Evolutionary conservation across 2,113 vertebrate genomes (phyloP).

Genomic region (Eubucco bourcierii): DNA sequence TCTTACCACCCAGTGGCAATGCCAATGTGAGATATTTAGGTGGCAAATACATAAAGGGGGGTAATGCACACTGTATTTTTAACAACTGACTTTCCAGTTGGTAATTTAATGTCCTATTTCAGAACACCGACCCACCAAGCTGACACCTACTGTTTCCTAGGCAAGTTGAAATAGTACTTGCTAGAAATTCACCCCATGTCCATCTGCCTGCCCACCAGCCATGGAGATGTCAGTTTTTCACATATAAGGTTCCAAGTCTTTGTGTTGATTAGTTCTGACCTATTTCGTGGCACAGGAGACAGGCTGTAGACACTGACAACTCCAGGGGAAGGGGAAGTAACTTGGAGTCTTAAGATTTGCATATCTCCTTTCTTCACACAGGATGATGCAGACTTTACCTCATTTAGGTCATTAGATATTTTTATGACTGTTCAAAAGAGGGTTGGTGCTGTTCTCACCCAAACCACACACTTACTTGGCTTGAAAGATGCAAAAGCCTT

Average conservation of each 20-base stretch:
- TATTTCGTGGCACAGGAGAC: neutral
- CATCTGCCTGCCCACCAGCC: neutral
- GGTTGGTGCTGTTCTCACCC: neutral
- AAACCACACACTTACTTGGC: too few species aligned
- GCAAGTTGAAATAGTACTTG: neutral
- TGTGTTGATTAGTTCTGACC: neutral
- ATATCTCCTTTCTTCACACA: neutral
- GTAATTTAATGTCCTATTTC: neutral
- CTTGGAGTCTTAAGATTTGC: neutral
- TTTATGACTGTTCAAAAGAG: neutral
- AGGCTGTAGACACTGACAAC: neutral
- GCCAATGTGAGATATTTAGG: too few species aligned
- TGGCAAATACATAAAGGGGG: neutral
- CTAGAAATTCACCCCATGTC: rapidly evolving
- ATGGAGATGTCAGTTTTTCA: neutral
- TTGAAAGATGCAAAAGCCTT: neutral
- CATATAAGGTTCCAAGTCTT: neutral
- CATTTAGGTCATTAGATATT: neutral
- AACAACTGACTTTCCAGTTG: neutral
- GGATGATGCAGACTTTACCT: neutral
- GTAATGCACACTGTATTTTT: neutral
- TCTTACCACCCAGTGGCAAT: neutral
- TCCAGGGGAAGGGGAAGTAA: neutral
- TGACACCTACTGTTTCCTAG: neutral
- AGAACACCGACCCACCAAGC: neutral